Base-by-base conservation (phyloP, 1,140 invertebrate species). In the Drosophila rhopaloa region DNA sequence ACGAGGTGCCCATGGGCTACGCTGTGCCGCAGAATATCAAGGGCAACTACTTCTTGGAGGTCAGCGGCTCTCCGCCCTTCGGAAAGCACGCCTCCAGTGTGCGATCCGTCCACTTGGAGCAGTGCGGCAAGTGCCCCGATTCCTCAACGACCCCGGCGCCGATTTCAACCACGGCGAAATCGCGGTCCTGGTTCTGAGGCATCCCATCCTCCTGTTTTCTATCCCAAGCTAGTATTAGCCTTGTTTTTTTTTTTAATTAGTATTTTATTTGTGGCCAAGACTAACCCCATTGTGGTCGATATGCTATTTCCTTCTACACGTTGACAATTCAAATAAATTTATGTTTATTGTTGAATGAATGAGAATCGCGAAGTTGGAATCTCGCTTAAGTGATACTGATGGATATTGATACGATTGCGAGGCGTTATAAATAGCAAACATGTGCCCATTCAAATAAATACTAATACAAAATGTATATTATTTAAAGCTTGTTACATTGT, bases 21-120 rank as follows among this genome's bases (percentile, higher is more conserved):
- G 72, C 48, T 1, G 65, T 48, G 11, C 77, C 91, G 0, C 24
- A n/a, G 0, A 55, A 19, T 16, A 2, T 82, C 0, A 91, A 84
- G 53, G 92, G 92, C 44, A 92, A 76, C 72, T 92, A 82, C 40
- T 92, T 91, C 58, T 61, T 91, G 48, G 90, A 91, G 13, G 78
- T 91, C 1, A 81, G 72, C 13, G 27, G 48, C 50, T 29, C 19
- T 0, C 13, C 43, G 1, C 92, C 92, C 4, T 92, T 57, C 51
- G 91, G 91, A 46, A 32, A 29, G 1, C 47, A 58, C 0, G 29
- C 51, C 4, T 58, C 54, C 6, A n/a, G 7, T 0, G n/a, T 38
- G 2, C 61, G 74, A 4, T 2, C 44, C 0, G 10, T 50, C 0
- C 24, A 16, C 0, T 37, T 62, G 9, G 29, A 41, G 6, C 14